Evolutionary conservation across 2,888 invertebrate genomes (phyloP).

Genomic region (Matsumyia berberina): DNA sequence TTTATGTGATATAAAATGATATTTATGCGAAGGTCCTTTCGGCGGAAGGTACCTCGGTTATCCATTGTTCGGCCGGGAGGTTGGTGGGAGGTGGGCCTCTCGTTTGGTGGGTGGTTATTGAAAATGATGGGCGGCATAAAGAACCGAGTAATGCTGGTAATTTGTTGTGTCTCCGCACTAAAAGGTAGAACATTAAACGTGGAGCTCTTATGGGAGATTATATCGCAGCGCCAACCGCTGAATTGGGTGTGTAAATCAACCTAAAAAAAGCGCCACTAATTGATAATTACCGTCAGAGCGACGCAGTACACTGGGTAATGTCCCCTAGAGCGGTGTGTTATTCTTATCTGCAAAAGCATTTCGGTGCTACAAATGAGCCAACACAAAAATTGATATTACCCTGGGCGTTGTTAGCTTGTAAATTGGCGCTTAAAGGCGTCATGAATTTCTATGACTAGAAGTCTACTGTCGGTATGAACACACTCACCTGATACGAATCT

Average conservation of each 20-base stretch:
- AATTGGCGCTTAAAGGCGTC: too few species aligned
- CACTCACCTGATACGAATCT: too few species aligned
- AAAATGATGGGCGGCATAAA: conserved; percentile 54
- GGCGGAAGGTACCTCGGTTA: conserved; percentile 4
- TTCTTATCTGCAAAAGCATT: conserved; percentile 34
- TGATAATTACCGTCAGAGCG: conserved; percentile 52
- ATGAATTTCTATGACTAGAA: too few species aligned
- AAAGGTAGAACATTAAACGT: conserved; percentile 55
- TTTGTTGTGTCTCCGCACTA: conserved; percentile 52
- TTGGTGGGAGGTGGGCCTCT: background rate
- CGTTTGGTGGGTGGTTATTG: conserved; percentile 30
- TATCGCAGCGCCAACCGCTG: conserved; percentile 23
- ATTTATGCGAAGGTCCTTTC: conserved; percentile 68
- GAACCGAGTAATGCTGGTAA: conserved; percentile 52
- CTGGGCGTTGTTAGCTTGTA: too few species aligned
- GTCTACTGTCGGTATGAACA: too few species aligned
- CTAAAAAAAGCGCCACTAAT: conserved; percentile 41
- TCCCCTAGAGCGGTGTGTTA: conserved; percentile 4
- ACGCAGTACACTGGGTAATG: conserved; percentile 6
- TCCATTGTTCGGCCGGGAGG: conserved; percentile 19
- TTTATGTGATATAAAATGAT: conserved; percentile 70
- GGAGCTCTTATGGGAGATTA: conserved; percentile 13
- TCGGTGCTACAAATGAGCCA: conserved; percentile 1
- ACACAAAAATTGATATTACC: conserved; percentile 9
- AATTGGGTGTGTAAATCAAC: conserved; percentile 60